Conservation (phyloP, 2,113 vertebrate genomes). For the Plecotus auritus region DNA sequence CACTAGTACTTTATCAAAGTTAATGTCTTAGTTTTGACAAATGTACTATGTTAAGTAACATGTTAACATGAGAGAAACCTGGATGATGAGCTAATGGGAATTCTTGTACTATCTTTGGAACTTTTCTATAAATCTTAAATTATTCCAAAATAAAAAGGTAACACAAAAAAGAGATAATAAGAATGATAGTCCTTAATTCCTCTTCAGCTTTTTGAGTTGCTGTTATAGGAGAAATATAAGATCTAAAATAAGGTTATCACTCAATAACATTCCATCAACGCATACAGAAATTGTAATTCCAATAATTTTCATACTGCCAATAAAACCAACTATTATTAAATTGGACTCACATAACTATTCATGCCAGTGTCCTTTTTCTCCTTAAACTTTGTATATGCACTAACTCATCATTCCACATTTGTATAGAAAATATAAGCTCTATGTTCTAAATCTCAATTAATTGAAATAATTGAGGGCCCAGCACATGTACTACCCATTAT, state of each 20-base stretch:
- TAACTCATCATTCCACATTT: not conserved
- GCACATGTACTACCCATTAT: not conserved
- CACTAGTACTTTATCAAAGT: not conserved
- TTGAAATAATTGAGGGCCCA: not conserved
- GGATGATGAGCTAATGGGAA: not conserved
- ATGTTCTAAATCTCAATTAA: not conserved
- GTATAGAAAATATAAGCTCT: not conserved
- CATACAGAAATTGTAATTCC: not conserved
- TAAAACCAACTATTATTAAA: not conserved
- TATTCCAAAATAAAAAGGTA: not conserved
- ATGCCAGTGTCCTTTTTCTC: not conserved
- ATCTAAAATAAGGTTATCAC: not conserved
- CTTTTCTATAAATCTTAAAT: not conserved
- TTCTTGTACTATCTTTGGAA: not conserved
- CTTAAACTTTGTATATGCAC: not conserved
- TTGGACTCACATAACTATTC: not conserved
- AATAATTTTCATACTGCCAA: not conserved
- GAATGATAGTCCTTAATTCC: not conserved
- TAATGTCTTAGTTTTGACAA: not conserved
- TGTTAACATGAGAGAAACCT: not conserved
- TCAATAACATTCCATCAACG: not conserved
- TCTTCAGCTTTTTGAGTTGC: not conserved
- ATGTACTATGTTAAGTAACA: not conserved
- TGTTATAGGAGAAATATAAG: not conserved
- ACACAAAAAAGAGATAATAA: not conserved